These are phyloP conservation scores for Neopelma chrysocephalum DNA, from an alignment of 2,797 vertebrate species.

Conservation along the genomic window DNA sequence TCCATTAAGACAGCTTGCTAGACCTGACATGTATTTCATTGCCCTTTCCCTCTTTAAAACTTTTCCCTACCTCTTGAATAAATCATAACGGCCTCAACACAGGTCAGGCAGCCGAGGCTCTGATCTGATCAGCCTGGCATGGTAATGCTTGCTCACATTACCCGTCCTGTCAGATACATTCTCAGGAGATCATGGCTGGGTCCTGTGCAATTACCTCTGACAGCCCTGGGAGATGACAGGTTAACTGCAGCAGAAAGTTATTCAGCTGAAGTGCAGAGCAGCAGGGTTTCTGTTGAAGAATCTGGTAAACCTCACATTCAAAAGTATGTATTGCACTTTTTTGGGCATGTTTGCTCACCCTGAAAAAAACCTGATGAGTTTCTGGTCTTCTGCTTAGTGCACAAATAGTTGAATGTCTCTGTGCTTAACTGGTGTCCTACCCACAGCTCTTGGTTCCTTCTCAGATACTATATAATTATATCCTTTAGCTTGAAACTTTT, in stretches of 20 bases:
- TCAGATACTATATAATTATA: fast-evolving
- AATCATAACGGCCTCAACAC: background rate
- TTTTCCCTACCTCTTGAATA: background rate
- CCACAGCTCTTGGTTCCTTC: background rate
- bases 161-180: background rate
- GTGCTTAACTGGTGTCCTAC: background rate
- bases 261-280: background rate
- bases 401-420: too few species aligned
- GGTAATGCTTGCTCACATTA: background rate
- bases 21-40: background rate
- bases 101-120: background rate
- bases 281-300: background rate
- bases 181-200: background rate
- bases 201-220: background rate
- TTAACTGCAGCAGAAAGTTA: constrained; percentile 1
- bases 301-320: background rate
- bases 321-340: background rate
- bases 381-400: background rate
- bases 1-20: background rate
- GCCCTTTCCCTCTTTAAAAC: background rate
- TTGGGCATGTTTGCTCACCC: background rate
- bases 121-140: background rate
- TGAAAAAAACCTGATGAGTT: fast-evolving
- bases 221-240: background rate
- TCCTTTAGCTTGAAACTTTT: background rate